Percentiles rank a stretch among this genome's conserved stretches.
These are phyloP conservation scores for Copidosoma aretas DNA, from an alignment of 2,888 invertebrate species.

Conservation along the genomic window DNA sequence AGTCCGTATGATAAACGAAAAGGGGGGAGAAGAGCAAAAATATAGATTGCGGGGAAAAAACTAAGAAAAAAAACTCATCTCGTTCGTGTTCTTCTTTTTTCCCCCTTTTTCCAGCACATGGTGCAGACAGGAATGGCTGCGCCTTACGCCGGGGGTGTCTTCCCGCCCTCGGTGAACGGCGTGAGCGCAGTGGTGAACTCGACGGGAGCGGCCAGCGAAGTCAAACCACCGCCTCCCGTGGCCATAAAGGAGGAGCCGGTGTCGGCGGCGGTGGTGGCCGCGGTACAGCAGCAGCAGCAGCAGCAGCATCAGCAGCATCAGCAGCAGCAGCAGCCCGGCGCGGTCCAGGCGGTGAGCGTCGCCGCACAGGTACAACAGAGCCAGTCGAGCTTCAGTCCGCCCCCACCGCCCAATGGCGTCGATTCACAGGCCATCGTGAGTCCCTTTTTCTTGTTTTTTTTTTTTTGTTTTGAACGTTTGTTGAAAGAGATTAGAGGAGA, in stretches of 20 bases:
- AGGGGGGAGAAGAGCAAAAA: too few species aligned
- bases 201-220: constrained; percentile 64
- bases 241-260: constrained; percentile 61
- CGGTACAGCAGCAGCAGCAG: constrained; percentile 49
- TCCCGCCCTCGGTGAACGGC: constrained; percentile 68
- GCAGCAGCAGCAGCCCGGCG: constrained; percentile 57
- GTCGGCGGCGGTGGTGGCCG: constrained; percentile 19
- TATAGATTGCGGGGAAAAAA: not conserved
- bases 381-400: constrained; percentile 64
- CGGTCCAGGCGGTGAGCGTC: constrained; percentile 60
- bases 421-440: constrained; percentile 61
- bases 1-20: too few species aligned
- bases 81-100: constrained; percentile 31
- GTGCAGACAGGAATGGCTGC: constrained; percentile 88
- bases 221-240: constrained; percentile 61
- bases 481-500: too few species aligned
- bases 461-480: too few species aligned
- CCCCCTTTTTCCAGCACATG: constrained; percentile 84
- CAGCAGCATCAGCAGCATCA: too few species aligned
- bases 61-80: not conserved
- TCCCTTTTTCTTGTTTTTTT: constrained; percentile 15
- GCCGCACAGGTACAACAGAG: constrained; percentile 55
- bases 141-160: constrained; percentile 70
- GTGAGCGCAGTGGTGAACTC: constrained; percentile 63
- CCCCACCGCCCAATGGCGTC: constrained; percentile 66